Evolutionary conservation across 2,113 vertebrate species (phyloP).

Genomic region (Muntiacus reevesi): DNA sequence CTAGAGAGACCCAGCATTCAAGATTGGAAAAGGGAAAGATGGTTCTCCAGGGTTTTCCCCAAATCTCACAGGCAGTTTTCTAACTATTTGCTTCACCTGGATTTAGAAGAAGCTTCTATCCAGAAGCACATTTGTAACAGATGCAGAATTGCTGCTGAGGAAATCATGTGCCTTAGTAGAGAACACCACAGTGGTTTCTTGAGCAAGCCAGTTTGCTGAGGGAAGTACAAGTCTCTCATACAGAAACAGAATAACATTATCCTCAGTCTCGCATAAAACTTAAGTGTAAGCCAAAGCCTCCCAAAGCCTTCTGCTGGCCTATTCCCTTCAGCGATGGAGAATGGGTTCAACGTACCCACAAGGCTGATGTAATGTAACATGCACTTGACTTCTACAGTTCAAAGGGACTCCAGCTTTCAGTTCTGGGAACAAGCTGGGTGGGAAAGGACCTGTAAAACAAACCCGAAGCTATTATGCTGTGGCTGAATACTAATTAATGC

Average conservation of each 20-base stretch:
- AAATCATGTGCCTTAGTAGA: neutral
- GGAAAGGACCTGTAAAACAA: neutral
- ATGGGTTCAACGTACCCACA: neutral
- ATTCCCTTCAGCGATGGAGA: neutral
- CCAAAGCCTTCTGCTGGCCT: neutral
- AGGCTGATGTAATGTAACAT: neutral
- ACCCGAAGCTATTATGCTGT: neutral
- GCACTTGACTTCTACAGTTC: neutral
- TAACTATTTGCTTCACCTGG: neutral
- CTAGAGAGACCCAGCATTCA: neutral
- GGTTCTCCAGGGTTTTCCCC: neutral
- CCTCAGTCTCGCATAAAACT: neutral
- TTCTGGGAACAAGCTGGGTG: neutral
- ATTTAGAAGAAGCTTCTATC: slow-evolving; percentile 27
- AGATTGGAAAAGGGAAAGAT: neutral
- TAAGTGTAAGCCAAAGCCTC: neutral
- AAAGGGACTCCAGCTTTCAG: neutral
- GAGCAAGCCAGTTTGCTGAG: neutral
- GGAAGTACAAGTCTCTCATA: neutral
- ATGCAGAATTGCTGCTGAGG: neutral
- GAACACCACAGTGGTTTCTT: neutral
- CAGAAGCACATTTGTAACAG: neutral
- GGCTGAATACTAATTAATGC: neutral
- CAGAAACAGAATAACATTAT: neutral
- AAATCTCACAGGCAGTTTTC: neutral